Percentiles rank a stretch among this genome's conserved stretches.
phyloP scores from a whole-genome alignment of 2,888 invertebrate species.

The Drosophila glabriapex region DNA sequence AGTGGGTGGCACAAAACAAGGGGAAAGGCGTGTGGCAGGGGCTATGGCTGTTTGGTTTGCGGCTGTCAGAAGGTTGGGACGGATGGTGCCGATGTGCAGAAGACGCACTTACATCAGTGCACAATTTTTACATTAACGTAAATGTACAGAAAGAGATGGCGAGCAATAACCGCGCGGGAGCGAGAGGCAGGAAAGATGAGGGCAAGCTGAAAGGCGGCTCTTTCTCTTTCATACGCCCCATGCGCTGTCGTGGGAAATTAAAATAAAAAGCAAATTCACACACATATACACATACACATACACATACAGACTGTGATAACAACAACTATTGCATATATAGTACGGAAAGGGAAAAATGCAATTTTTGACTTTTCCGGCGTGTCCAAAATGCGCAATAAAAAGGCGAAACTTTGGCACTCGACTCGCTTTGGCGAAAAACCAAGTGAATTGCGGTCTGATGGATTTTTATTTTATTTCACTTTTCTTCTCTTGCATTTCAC shows the following conservation, averaged over 20 bases:
- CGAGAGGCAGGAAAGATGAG: background rate
- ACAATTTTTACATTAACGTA: conserved; percentile 77
- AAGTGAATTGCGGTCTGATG: conserved; percentile 70
- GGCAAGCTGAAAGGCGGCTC: conserved; percentile 36
- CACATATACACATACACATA: conserved; percentile 28
- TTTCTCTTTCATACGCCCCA: conserved; percentile 38
- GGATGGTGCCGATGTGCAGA: conserved; percentile 64
- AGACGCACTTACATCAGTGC: conserved; percentile 80
- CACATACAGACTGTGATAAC: conserved; percentile 30
- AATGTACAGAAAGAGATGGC: conserved; percentile 49
- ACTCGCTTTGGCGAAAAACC: conserved; percentile 32
- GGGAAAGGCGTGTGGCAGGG: too few relatives aligned
- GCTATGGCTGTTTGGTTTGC: conserved; percentile 54
- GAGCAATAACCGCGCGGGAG: background rate
- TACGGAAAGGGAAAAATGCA: conserved; percentile 45
- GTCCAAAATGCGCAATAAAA: conserved; percentile 61
- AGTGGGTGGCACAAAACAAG: background rate
- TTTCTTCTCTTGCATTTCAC: conserved; percentile 2
- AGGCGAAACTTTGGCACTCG: conserved; percentile 41
- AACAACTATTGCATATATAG: conserved; percentile 55
- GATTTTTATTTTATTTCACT: conserved; percentile 39
- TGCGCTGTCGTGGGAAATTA: conserved; percentile 74
- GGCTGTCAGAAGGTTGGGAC: conserved; percentile 29
- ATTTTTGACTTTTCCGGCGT: conserved; percentile 68
- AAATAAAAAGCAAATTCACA: conserved; percentile 64